phyloP scores from a whole-genome alignment of 2,113 vertebrate species.

The Platichthys stellatus region DNA sequence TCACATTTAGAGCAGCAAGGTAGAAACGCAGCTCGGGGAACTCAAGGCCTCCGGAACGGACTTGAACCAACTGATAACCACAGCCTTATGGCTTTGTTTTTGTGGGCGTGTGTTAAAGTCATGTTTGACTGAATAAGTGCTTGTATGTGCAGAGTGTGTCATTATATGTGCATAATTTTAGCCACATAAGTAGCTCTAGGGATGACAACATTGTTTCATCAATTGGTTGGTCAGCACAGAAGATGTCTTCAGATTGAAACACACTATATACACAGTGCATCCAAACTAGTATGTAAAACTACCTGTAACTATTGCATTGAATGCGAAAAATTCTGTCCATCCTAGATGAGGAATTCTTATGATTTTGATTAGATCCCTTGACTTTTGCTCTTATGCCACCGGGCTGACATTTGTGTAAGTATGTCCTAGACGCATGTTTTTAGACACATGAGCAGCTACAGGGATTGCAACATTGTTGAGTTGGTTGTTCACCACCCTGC shows the following conservation, averaged over 20 bases:
- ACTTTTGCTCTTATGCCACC: neutral
- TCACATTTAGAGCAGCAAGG: conserved; percentile 49
- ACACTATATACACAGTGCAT: no score
- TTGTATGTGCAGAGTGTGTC: neutral
- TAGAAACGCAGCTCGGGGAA: conserved; percentile 27
- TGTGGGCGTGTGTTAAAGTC: neutral
- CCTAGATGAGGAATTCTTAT: neutral
- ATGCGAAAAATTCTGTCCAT: no score
- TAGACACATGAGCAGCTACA: no score
- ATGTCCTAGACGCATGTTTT: no score
- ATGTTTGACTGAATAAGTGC: neutral
- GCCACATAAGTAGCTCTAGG: neutral
- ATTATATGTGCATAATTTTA: neutral
- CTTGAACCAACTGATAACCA: conserved; percentile 2
- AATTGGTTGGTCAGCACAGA: neutral
- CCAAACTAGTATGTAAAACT: no score
- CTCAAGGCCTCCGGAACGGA: neutral
- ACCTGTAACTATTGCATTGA: no score
- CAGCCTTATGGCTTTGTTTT: neutral
- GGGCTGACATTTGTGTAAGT: neutral
- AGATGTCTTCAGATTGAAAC: neutral
- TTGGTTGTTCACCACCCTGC: no score
- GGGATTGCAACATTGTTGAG: no score
- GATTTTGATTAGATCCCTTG: neutral
- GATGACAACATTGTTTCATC: neutral